Percentiles rank a stretch among this genome's conserved stretches.
Evolutionary conservation across 2,888 invertebrate species (phyloP).

Genomic region (Callinectes sapidus): DNA sequence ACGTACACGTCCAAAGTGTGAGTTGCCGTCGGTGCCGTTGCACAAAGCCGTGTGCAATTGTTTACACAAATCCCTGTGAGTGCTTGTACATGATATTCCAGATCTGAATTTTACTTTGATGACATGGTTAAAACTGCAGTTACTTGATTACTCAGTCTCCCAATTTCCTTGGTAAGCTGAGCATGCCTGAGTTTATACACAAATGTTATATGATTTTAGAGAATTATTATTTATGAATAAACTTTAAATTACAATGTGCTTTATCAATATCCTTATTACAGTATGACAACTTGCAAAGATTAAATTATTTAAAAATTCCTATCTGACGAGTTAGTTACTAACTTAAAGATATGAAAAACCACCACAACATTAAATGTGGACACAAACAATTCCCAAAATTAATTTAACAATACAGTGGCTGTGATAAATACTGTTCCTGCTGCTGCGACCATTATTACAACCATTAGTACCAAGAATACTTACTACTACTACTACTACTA

Average conservation of each 20-base stretch:
- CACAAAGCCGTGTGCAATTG: background rate
- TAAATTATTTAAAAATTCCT: too few relatives aligned
- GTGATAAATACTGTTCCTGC: too few relatives aligned
- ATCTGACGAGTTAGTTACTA: too few relatives aligned
- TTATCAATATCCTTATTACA: background rate
- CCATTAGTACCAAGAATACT: too few relatives aligned
- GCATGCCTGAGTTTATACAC: conserved; percentile 2
- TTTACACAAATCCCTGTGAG: conserved; percentile 2
- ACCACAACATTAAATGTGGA: too few relatives aligned
- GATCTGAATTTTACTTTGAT: conserved; percentile 7
- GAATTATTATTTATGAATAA: conserved; percentile 27
- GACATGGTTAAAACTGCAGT: background rate
- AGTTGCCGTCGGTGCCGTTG: background rate
- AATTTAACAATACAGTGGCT: too few relatives aligned
- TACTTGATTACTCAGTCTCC: background rate
- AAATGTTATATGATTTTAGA: conserved; percentile 5
- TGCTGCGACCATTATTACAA: too few relatives aligned
- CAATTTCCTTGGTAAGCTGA: background rate
- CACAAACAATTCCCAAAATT: too few relatives aligned
- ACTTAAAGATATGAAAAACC: too few relatives aligned
- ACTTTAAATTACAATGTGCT: background rate
- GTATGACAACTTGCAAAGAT: too few relatives aligned
- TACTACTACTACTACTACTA: too few relatives aligned
- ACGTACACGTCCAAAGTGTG: background rate
- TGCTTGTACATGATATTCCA: background rate